phyloP scores from a whole-genome alignment of 1,140 invertebrate species.

The Hylyphantes graminicola region DNA sequence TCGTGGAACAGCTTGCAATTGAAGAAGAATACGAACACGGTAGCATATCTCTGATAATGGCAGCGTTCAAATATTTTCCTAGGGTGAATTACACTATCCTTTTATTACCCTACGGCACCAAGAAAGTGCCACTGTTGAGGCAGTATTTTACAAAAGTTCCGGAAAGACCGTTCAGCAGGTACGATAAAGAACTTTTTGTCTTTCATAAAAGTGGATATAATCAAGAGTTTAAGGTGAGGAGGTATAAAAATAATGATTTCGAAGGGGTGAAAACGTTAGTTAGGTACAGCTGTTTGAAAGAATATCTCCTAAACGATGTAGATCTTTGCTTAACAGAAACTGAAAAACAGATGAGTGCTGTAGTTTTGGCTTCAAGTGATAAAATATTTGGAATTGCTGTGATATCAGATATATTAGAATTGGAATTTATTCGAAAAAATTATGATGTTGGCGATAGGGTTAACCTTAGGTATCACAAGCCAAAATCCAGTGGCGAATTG shows the following conservation, averaged over 20 bases:
- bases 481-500: not conserved
- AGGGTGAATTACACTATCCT: conserved; percentile 22
- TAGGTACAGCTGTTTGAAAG: conserved; percentile 28
- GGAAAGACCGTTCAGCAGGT: conserved; percentile 22
- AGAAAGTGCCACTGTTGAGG: conserved; percentile 20
- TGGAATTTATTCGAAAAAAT: conserved; percentile 12
- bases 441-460: conserved; percentile 16
- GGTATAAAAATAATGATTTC: not conserved
- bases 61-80: conserved; percentile 42
- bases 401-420: conserved; percentile 5
- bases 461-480: conserved; percentile 36
- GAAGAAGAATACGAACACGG: conserved; percentile 34
- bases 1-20: conserved; percentile 40
- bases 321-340: not conserved
- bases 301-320: conserved; percentile 33
- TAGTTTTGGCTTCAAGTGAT: conserved; percentile 3
- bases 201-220: conserved; percentile 34
- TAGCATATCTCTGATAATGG: conserved; percentile 14
- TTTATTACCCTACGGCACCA: conserved; percentile 37
- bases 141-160: conserved; percentile 35
- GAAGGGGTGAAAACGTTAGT: conserved; percentile 6
- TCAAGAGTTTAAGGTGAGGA: not conserved
- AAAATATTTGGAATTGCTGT: conserved; percentile 44
- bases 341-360: not conserved
- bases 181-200: conserved; percentile 49